Conservation (phyloP, 2,113 vertebrate genomes). For the Leptobrachium ailaonicum region DNA sequence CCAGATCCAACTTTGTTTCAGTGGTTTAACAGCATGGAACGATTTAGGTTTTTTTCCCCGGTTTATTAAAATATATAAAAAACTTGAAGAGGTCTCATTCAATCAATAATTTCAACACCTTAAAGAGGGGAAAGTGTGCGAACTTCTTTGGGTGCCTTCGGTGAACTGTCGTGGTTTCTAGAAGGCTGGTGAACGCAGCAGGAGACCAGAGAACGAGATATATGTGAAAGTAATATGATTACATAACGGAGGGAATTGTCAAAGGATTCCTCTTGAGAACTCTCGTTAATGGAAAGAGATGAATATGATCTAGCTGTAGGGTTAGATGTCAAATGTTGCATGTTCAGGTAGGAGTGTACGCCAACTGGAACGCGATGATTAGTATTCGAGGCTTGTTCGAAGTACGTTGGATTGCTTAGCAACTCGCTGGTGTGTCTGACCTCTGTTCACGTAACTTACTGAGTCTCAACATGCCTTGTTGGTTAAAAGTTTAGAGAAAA, state of each 20-base stretch:
- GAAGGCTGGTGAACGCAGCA: not conserved
- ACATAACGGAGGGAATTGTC: slow-evolving; percentile 9
- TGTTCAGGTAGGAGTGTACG: slow-evolving; percentile 44
- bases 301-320: slow-evolving; percentile 40
- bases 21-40: too few relatives aligned
- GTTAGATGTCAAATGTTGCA: slow-evolving; percentile 46
- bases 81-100: too few relatives aligned
- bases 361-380: slow-evolving; percentile 22
- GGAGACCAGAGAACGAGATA: slow-evolving; percentile 12
- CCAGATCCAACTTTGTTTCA: too few relatives aligned
- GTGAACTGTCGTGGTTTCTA: not conserved
- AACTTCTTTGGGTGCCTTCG: not conserved
- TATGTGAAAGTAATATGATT: slow-evolving; percentile 16
- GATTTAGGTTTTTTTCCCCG: too few relatives aligned
- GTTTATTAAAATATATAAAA: too few relatives aligned
- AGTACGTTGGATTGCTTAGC: slow-evolving; percentile 46
- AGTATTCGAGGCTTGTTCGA: slow-evolving; percentile 42
- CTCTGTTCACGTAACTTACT: slow-evolving; percentile 45
- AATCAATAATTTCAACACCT: too few relatives aligned
- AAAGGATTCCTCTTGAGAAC: slow-evolving; percentile 34
- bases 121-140: not conserved
- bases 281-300: slow-evolving; percentile 42
- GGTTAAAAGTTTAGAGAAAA: slow-evolving; percentile 49
- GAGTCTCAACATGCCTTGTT: slow-evolving; percentile 47
- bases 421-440: slow-evolving; percentile 45